These are phyloP conservation scores for Drosophila anomalata DNA, from an alignment of 2,888 invertebrate species.

Conservation along the genomic window DNA sequence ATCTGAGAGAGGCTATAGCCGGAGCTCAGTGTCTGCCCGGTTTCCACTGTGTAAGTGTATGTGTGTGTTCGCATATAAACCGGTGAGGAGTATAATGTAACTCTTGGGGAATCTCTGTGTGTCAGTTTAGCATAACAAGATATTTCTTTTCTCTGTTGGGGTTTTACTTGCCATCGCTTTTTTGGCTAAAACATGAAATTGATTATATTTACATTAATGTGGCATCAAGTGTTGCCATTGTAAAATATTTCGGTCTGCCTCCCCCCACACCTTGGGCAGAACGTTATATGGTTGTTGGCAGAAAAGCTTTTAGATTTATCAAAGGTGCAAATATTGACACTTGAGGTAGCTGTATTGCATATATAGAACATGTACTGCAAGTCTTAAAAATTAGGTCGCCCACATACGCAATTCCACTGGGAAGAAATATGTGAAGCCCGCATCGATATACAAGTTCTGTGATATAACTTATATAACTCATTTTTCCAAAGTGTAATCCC, in stretches of 20 bases:
- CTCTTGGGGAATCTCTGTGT: constrained; percentile 81
- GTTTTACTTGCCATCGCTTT: constrained; percentile 40
- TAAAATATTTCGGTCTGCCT: constrained; percentile 51
- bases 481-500: constrained; percentile 4
- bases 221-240: constrained; percentile 73
- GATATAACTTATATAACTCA: no score
- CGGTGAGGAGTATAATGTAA: constrained; percentile 72
- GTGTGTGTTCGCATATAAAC: constrained; percentile 8
- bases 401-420: constrained; percentile 6
- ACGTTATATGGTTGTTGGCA: constrained; percentile 40
- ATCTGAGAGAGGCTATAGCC: background rate
- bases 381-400: constrained; percentile 20
- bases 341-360: constrained; percentile 60
- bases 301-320: constrained; percentile 71
- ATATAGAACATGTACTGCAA: constrained; percentile 5
- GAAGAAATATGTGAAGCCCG: background rate
- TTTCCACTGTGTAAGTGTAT: constrained; percentile 49
- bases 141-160: constrained; percentile 65
- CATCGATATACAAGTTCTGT: background rate
- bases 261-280: background rate
- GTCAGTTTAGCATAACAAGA: constrained; percentile 82
- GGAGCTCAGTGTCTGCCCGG: constrained; percentile 63
- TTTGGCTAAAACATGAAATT: constrained; percentile 79
- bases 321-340: constrained; percentile 73
- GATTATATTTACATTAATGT: constrained; percentile 81